phyloP scores from a whole-genome alignment of 2,797 vertebrate genomes.

The Masticophis lateralis region DNA sequence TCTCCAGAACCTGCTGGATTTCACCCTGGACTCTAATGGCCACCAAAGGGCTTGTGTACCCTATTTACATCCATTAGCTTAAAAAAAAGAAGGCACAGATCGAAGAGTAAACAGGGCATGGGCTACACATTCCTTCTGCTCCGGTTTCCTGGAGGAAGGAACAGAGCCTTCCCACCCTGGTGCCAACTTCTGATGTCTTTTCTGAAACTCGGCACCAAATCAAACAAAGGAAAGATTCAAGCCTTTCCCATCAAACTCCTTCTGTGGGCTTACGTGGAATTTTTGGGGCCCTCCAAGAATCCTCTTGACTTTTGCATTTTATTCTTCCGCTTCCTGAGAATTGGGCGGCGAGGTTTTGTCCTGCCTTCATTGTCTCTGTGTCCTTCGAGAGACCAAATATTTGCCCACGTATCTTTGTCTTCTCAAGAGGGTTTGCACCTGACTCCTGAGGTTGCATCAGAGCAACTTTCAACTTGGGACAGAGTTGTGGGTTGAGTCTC shows the following conservation, averaged over 20 bases:
- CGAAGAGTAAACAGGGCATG: neutral
- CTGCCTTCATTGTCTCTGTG: neutral
- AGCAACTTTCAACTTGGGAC: neutral
- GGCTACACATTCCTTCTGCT: neutral
- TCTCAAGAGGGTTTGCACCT: neutral
- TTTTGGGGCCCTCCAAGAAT: neutral
- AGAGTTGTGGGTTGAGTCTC: neutral
- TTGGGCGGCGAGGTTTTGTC: rapidly evolving
- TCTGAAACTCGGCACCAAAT: neutral
- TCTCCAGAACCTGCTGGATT: too few species aligned
- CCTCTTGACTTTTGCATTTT: neutral
- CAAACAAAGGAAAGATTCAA: neutral
- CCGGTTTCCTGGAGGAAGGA: neutral
- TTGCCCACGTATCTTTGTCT: neutral
- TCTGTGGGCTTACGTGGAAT: neutral
- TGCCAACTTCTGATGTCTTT: neutral
- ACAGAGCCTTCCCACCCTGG: neutral
- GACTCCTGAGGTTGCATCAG: neutral
- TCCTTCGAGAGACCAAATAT: neutral
- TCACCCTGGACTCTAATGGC: neutral
- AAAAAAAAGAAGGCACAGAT: neutral
- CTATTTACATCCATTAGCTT: neutral
- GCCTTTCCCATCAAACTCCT: neutral
- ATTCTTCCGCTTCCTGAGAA: neutral
- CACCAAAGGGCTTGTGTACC: neutral